phyloP scores from a whole-genome alignment of 2,888 invertebrate genomes.

The Malacosoma neustria region DNA sequence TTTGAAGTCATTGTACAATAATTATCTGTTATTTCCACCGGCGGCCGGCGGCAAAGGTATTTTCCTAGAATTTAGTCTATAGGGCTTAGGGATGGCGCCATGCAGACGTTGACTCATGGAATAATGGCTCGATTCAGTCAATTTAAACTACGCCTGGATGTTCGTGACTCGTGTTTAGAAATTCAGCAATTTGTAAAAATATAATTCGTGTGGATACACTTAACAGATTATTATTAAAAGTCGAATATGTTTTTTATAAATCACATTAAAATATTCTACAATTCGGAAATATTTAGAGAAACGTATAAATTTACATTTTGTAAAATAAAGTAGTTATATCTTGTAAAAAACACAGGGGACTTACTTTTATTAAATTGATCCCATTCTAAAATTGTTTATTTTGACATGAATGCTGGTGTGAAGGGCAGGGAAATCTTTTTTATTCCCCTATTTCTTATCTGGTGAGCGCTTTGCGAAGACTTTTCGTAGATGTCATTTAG shows the following conservation, averaged over 20 bases:
- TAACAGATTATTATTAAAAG: no score
- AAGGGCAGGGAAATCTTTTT: constrained; percentile 43
- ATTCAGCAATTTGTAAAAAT: no score
- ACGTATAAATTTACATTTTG: no score
- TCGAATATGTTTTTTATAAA: no score
- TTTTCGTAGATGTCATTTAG: constrained; percentile 70
- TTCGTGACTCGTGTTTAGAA: no score
- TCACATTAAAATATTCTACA: no score
- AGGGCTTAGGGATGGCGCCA: constrained; percentile 10
- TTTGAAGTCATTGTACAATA: constrained; percentile 37
- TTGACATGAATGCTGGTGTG: constrained; percentile 28
- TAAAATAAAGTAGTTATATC: no score
- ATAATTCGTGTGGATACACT: no score
- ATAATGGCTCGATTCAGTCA: constrained; percentile 6
- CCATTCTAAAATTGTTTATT: constrained; percentile 24
- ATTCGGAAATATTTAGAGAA: no score
- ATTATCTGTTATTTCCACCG: constrained; percentile 46
- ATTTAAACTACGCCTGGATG: constrained; percentile 7
- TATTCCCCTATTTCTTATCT: constrained; percentile 56
- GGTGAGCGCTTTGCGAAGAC: constrained; percentile 41
- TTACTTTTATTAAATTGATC: not conserved
- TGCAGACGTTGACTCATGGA: constrained; percentile 17
- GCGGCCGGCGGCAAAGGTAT: constrained; percentile 23
- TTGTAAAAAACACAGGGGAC: no score
- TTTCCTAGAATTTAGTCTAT: constrained; percentile 55